Conservation (phyloP, 64 coral and sea anemone genomes). For the Stichodactyla helianthus region DNA sequence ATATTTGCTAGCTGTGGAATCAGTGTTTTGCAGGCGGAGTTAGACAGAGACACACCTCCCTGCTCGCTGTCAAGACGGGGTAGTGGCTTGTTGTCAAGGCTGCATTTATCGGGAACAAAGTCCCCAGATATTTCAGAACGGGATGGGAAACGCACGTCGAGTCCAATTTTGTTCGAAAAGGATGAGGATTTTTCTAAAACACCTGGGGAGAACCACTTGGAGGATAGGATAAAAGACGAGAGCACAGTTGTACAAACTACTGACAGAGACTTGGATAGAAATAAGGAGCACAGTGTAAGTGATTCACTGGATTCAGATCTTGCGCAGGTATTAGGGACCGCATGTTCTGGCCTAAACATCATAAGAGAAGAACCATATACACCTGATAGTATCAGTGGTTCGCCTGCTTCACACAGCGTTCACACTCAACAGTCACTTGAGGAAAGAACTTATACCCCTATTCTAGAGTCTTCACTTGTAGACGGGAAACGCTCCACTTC, state of each 20-base stretch:
- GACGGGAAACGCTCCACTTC: not conserved
- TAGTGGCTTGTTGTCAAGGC: not conserved
- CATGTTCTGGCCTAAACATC: not conserved
- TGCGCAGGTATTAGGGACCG: not conserved
- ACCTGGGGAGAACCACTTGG: not conserved
- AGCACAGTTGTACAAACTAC: not conserved
- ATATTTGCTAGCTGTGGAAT: slow-evolving; percentile 64
- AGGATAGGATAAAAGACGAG: not conserved
- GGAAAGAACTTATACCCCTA: not conserved
- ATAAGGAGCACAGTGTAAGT: not conserved
- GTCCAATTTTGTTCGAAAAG: not conserved
- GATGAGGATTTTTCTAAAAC: not conserved
- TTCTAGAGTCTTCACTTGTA: not conserved
- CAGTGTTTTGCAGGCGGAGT: not conserved
- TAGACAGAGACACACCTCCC: slow-evolving; percentile 8
- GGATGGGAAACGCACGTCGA: not conserved
- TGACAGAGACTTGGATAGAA: not conserved
- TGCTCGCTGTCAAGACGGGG: not conserved
- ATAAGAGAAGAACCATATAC: not conserved
- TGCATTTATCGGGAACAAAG: not conserved
- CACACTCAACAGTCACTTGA: not conserved
- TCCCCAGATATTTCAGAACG: not conserved
- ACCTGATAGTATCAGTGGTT: not conserved
- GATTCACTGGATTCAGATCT: not conserved
- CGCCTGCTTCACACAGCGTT: not conserved